A percentile compares a stretch with the other conserved stretches of the same genome.
Evolutionary conservation across 2,888 invertebrate species (phyloP).

Genomic region (Pantelozetes paolii): DNA sequence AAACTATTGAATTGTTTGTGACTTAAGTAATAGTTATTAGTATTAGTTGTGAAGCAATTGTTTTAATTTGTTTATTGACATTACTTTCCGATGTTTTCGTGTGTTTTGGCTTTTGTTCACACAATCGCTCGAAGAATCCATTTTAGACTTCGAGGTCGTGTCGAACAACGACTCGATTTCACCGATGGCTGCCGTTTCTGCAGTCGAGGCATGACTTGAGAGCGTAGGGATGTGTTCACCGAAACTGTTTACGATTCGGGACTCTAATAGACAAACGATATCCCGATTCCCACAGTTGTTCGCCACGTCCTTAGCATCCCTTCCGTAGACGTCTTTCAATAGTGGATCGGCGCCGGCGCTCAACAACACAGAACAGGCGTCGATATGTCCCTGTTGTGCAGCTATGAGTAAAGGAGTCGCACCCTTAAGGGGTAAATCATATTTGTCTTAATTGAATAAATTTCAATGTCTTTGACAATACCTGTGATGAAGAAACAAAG

Average conservation of each 20-base stretch:
- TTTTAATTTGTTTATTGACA: conserved; percentile 38
- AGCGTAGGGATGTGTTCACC: conserved; percentile 31
- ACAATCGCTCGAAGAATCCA: background rate
- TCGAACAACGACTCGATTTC: conserved; percentile 8
- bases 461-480: too few species aligned
- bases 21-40: background rate
- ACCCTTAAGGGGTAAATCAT: too few species aligned
- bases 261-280: conserved; percentile 34
- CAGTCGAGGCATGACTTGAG: conserved; percentile 22
- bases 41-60: conserved; percentile 24
- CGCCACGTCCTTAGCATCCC: conserved; percentile 69
- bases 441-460: too few species aligned
- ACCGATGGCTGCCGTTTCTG: conserved; percentile 16
- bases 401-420: conserved; percentile 90
- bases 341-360: conserved; percentile 55
- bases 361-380: conserved; percentile 69
- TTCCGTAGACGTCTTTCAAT: conserved; percentile 55
- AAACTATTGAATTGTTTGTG: too few species aligned
- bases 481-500: conserved; percentile 71
- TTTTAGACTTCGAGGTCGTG: background rate
- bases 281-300: conserved; percentile 77
- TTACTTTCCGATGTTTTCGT: conserved; percentile 31
- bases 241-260: background rate
- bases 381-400: conserved; percentile 90
- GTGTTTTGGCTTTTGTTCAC: background rate